phyloP scores from a whole-genome alignment of 2,888 invertebrate genomes.

The Drosophila atroscutellata region DNA sequence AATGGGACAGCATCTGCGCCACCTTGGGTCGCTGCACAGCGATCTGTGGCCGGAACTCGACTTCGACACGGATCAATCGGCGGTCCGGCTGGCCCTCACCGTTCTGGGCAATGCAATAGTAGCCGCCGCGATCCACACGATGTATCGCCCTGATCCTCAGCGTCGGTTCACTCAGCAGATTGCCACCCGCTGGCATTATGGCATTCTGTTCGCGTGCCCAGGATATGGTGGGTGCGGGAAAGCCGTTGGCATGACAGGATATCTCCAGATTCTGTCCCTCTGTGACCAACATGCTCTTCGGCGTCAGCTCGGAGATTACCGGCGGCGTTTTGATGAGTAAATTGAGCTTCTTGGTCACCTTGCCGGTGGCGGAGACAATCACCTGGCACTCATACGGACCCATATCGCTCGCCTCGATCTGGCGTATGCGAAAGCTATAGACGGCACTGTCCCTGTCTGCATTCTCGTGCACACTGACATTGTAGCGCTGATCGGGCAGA shows the following conservation, averaged over 20 bases:
- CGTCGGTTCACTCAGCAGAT: conserved; percentile 73
- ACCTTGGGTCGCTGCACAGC: conserved; percentile 83
- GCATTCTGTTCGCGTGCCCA: conserved; percentile 89
- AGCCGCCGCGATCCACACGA: conserved; percentile 83
- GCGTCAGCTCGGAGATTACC: conserved; percentile 80
- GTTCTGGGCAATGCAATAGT: conserved; percentile 84
- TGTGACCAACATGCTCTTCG: conserved; percentile 74
- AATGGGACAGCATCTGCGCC: conserved; percentile 81
- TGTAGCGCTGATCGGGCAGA: conserved; percentile 82
- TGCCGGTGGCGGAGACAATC: conserved; percentile 81
- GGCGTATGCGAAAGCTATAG: conserved; percentile 82
- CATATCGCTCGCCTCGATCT: conserved; percentile 83
- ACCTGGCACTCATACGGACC: conserved; percentile 84
- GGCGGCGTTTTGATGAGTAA: conserved; percentile 83
- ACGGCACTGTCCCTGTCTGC: conserved; percentile 70
- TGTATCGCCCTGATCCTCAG: conserved; percentile 80
- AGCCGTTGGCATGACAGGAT: conserved; percentile 91
- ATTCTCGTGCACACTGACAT: conserved; percentile 72
- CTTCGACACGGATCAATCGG: conserved; percentile 82
- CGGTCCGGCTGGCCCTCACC: conserved; percentile 83
- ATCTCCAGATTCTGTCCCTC: conserved; percentile 84
- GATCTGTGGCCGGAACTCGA: conserved; percentile 84
- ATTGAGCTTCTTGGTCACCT: conserved; percentile 79
- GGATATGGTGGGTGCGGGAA: conserved; percentile 89
- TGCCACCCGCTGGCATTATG: conserved; percentile 84